Evolutionary conservation across 2,888 invertebrate species (phyloP).

Genomic region (Macaria liturata): DNA sequence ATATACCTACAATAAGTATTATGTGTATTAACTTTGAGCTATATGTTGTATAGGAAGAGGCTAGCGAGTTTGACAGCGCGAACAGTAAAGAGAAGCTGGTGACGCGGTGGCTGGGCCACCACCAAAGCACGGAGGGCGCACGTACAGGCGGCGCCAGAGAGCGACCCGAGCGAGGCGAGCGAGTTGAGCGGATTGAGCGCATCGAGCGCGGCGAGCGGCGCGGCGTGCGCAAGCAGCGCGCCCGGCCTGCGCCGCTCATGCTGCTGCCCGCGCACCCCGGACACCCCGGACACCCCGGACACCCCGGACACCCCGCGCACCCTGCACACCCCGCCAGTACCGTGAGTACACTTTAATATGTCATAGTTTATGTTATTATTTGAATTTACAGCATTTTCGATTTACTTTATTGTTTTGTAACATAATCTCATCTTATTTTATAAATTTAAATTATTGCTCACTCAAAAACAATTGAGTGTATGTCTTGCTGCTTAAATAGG

Average conservation of each 20-base stretch:
- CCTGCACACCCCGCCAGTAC: conserved; percentile 75
- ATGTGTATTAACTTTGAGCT: not conserved
- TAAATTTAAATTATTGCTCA: too few species aligned
- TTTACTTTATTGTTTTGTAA: too few species aligned
- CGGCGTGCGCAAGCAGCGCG: conserved; percentile 64
- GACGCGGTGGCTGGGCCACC: conserved; percentile 82
- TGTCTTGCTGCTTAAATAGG: too few species aligned
- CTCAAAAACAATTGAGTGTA: too few species aligned
- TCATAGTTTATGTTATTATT: too few species aligned
- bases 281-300: conserved; percentile 36
- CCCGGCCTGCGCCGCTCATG: conserved; percentile 56
- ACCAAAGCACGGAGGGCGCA: conserved; percentile 39
- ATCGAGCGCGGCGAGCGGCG: conserved; percentile 37
- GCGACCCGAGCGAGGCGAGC: conserved; percentile 8
- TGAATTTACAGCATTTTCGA: too few species aligned
- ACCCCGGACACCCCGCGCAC: conserved; percentile 64
- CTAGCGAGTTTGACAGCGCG: conserved; percentile 69
- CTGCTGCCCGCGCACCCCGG: conserved; percentile 69
- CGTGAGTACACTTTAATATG: conserved; percentile 49
- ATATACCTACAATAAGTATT: too few species aligned
- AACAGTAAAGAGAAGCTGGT: conserved; percentile 83
- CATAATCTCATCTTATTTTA: too few species aligned
- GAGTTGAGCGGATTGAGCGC: conserved; percentile 24
- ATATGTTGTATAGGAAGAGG: conserved; percentile 46
- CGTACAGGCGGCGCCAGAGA: conserved; percentile 28